A percentile compares a stretch with the other conserved stretches of the same genome.
Evolutionary conservation across 2,797 vertebrate species (phyloP).

Genomic region (Ambastaia sidthimunki): DNA sequence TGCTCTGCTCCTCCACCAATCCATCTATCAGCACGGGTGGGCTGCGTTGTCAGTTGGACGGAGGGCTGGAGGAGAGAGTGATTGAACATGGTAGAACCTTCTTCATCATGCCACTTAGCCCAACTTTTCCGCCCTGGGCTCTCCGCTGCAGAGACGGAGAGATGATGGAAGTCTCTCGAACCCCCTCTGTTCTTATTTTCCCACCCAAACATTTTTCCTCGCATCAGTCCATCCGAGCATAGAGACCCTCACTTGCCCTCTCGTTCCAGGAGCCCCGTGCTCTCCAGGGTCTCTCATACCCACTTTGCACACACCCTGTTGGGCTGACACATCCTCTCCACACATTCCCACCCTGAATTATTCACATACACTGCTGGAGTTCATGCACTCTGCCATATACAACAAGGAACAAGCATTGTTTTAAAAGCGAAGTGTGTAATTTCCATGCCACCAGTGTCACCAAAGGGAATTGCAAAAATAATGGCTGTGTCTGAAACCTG

Average conservation of each 20-base stretch:
- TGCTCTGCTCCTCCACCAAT: conserved; percentile 60
- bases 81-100: conserved; percentile 77
- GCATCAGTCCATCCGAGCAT: conserved; percentile 72
- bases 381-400: conserved; percentile 24
- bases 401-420: conserved; percentile 30
- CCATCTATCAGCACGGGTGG: conserved; percentile 55
- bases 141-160: conserved; percentile 24
- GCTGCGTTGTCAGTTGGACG: conserved; percentile 69
- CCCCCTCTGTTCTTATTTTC: conserved; percentile 61
- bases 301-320: conserved; percentile 65
- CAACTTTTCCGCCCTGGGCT: conserved; percentile 60
- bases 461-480: not conserved
- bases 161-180: conserved; percentile 57
- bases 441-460: not conserved
- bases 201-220: conserved; percentile 81
- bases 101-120: conserved; percentile 81
- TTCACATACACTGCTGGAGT: conserved; percentile 60
- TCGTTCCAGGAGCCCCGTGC: conserved; percentile 3
- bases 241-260: conserved; percentile 49
- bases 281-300: conserved; percentile 25
- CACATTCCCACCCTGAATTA: conserved; percentile 70
- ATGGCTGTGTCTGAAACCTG: not conserved
- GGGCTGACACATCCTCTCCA: conserved; percentile 50
- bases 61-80: conserved; percentile 72
- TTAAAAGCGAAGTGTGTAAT: conserved; percentile 26